Evolutionary conservation across 2,888 invertebrate species (phyloP).

Genomic region (Zele albiditarsus): DNA sequence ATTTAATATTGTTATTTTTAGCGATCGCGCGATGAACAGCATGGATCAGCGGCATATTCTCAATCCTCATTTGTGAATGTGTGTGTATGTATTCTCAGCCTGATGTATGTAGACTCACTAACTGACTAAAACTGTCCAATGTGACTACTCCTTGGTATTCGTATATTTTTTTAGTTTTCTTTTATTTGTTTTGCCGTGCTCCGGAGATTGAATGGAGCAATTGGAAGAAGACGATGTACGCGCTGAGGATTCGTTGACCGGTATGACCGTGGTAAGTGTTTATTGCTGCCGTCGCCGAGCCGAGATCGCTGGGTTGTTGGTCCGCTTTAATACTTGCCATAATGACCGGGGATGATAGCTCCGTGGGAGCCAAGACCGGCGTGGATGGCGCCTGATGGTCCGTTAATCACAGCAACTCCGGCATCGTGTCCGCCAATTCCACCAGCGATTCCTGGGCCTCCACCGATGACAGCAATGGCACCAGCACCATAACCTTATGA

Average conservation of each 20-base stretch:
- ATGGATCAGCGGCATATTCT: slow-evolving; percentile 30
- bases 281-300: slow-evolving; percentile 72
- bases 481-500: slow-evolving; percentile 59
- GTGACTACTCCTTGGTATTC: slow-evolving; percentile 51
- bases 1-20: slow-evolving; percentile 14
- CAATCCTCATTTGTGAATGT: slow-evolving; percentile 37
- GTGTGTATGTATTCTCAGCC: slow-evolving; percentile 13
- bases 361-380: slow-evolving; percentile 72
- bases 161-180: slow-evolving; percentile 45
- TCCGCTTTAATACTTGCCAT: slow-evolving; percentile 70
- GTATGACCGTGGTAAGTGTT: slow-evolving; percentile 70
- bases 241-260: slow-evolving; percentile 69
- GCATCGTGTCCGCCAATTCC: slow-evolving; percentile 71
- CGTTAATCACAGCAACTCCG: slow-evolving; percentile 72
- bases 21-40: slow-evolving; percentile 35
- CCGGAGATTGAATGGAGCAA: slow-evolving; percentile 64
- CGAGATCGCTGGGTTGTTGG: slow-evolving; percentile 72
- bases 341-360: slow-evolving; percentile 70
- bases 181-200: slow-evolving; percentile 41
- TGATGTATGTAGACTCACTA: slow-evolving; percentile 54
- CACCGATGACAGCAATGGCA: slow-evolving; percentile 70
- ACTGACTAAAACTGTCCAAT: slow-evolving; percentile 57
- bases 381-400: slow-evolving; percentile 72
- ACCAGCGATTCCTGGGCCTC: slow-evolving; percentile 67
- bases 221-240: slow-evolving; percentile 68